phyloP scores from a whole-genome alignment of 2,113 vertebrate genomes.

The Chlorodrepanis virens region DNA sequence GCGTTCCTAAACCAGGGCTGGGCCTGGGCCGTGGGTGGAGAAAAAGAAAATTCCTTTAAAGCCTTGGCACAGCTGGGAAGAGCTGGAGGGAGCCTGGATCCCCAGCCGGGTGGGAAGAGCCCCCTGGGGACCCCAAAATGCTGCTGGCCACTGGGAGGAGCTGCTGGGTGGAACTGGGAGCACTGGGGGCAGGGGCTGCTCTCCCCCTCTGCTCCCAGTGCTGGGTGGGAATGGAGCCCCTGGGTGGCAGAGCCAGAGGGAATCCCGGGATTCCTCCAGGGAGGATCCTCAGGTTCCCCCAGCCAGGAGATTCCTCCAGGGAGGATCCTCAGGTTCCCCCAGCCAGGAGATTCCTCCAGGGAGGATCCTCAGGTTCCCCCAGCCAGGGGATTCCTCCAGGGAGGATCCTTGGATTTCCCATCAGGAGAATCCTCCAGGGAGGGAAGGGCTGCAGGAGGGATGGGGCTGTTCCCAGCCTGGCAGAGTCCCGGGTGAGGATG shows the following conservation, averaged over 20 bases:
- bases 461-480: neutral
- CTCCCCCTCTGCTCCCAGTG: fast-evolving
- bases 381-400: neutral
- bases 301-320: neutral
- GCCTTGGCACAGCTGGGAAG: neutral
- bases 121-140: fast-evolving
- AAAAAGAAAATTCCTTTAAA: neutral
- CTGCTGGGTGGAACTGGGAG: neutral
- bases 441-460: neutral
- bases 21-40: neutral
- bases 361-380: neutral
- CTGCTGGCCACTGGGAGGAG: fast-evolving
- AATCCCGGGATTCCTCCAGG: neutral
- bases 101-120: neutral
- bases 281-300: neutral
- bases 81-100: neutral
- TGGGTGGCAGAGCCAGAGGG: neutral
- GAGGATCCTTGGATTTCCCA: fast-evolving
- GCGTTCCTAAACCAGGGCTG: neutral
- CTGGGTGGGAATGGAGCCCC: neutral
- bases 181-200: fast-evolving
- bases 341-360: neutral
- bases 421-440: neutral
- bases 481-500: fast-evolving
- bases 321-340: neutral